Percentiles rank a stretch among this genome's conserved stretches.
Evolutionary conservation across 1,140 invertebrate genomes (phyloP).

Genomic region (Pseudoatta argentina): DNA sequence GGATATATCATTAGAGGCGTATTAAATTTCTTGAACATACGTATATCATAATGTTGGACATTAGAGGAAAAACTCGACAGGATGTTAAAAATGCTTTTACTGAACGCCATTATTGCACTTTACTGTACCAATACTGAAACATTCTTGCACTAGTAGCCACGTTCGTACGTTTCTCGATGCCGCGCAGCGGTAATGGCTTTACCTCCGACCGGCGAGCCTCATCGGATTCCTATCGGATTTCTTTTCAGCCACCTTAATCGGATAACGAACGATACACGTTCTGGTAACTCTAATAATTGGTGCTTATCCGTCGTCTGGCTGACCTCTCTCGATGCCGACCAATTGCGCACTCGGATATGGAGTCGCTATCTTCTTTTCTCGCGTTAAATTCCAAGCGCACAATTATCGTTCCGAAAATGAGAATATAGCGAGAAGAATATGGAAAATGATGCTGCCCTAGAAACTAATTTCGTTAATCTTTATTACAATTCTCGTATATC

Average conservation of each 20-base stretch:
- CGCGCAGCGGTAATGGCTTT: constrained; percentile 74
- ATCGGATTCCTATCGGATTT: constrained; percentile 81
- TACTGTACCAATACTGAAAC: constrained; percentile 44
- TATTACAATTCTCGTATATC: constrained; percentile 20
- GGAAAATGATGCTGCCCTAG: background rate
- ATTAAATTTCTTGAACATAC: constrained; percentile 20
- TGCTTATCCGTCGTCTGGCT: constrained; percentile 78
- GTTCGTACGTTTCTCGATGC: constrained; percentile 49
- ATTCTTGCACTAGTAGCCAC: constrained; percentile 47
- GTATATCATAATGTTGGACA: background rate
- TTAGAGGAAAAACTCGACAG: constrained; percentile 34
- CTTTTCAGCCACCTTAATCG: constrained; percentile 79
- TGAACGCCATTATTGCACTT: constrained; percentile 51
- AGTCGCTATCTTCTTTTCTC: constrained; percentile 24
- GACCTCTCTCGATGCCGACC: constrained; percentile 54
- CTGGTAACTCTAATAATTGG: constrained; percentile 82
- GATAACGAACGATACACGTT: constrained; percentile 79
- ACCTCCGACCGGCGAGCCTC: constrained; percentile 65
- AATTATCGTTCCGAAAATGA: constrained; percentile 34
- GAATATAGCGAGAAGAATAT: constrained; percentile 12
- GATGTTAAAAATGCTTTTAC: constrained; percentile 55
- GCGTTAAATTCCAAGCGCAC: constrained; percentile 18
- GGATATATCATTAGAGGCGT: constrained; percentile 16
- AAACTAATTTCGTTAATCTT: constrained; percentile 20
- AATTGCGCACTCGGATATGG: constrained; percentile 50